Base-by-base conservation (phyloP, 2,797 vertebrate species). In the Falco biarmicus region DNA sequence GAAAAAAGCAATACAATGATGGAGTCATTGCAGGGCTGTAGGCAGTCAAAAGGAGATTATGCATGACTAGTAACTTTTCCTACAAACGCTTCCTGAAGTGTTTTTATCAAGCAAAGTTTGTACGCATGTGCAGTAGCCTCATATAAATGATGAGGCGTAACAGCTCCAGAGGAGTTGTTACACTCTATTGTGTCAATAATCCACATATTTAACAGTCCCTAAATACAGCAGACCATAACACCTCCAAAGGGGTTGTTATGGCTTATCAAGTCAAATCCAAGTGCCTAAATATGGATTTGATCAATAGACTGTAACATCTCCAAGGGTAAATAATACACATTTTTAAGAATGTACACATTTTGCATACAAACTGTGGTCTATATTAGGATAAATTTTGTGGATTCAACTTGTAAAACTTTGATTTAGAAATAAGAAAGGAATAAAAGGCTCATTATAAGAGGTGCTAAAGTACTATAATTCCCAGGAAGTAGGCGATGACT, bases 101-200 rank as follows among this genome's bases (percentile, higher is more conserved):
- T 57, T 96, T 97, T 80, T 93, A 87, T 93, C 90, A 73, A 80
- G 87, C 48, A 61, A 95, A 95, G 57, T 80, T 88, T 93, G 64
- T 69, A 51, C n/a, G n/a, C 68, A 68, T 28, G 64, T 84, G 91
- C 84, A 95, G 84, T 83, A 92, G 82, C 71, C 92, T 85, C 91
- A 41, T 39, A n/a, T 50, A 93, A 90, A 93, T 82, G 95, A 97
- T 97, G 97, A 85, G 92, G 96, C 89, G 68, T 78, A 97, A 93
- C 93, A 94, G 68, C 93, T 97, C 96, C 93, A 69, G 89, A 96
- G 97, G 96, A 53, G 93, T 50, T 73, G 92, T 96, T 96, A 95
- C 95, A 97, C 93, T 94, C 97, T 97, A 83, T 92, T 97, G 96
- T 97, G 95, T 95, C 95, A 93, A 94, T 96, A 97, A 96, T 96